These are phyloP conservation scores for Mobula birostris DNA, from an alignment of 2,113 vertebrate species.

Conservation along the genomic window DNA sequence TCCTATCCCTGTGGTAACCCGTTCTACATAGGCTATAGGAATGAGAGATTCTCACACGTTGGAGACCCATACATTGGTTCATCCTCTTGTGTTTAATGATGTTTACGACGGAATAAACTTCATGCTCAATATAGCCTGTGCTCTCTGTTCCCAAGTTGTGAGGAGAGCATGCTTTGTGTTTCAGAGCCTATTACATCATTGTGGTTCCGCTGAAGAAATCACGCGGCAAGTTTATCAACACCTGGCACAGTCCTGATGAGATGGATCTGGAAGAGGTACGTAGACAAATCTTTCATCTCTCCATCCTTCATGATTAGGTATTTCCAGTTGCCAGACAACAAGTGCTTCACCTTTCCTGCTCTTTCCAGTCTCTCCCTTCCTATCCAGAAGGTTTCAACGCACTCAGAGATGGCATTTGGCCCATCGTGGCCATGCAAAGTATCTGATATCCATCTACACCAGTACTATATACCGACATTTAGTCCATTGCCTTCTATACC, in stretches of 20 bases:
- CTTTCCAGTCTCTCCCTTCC: not conserved
- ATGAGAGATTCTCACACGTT: not conserved
- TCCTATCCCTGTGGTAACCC: not conserved
- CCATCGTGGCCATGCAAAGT: too few relatives aligned
- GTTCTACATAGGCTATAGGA: not conserved
- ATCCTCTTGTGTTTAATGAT: too few relatives aligned
- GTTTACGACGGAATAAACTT: not conserved
- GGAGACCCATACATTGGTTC: not conserved
- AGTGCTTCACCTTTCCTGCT: not conserved
- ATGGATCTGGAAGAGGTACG: slow-evolving; percentile 93
- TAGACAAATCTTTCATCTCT: not conserved
- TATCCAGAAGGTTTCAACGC: not conserved
- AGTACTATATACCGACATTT: too few relatives aligned
- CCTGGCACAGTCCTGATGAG: slow-evolving; percentile 78
- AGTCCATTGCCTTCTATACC: too few relatives aligned
- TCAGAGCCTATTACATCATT: slow-evolving; percentile 80
- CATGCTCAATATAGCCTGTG: not conserved
- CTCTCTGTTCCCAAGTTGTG: not conserved
- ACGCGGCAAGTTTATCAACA: slow-evolving; percentile 64
- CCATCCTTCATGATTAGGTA: too few relatives aligned
- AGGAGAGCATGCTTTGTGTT: slow-evolving; percentile 32
- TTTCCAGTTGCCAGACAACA: not conserved
- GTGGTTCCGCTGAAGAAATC: slow-evolving; percentile 80
- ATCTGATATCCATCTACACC: too few relatives aligned
- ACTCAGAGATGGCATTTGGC: not conserved